Conservation (phyloP, 64 coral and sea anemone species). For the Actinia equina region DNA sequence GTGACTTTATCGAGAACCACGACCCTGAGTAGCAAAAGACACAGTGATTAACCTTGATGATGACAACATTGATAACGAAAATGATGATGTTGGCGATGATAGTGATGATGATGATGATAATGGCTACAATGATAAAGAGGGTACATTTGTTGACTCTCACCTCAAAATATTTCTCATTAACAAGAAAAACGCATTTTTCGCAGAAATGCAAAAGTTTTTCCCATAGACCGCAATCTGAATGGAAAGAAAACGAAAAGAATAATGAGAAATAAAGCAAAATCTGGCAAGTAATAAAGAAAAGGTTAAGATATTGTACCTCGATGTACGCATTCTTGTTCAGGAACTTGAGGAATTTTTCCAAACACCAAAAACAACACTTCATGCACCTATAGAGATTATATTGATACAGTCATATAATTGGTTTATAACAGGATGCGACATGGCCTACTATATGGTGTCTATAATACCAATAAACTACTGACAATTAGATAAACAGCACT, state of each 20-base stretch:
- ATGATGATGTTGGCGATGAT: too few relatives aligned
- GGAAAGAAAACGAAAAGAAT: not conserved
- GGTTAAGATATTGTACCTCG: slow-evolving; percentile 27
- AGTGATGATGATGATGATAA: too few relatives aligned
- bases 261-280: not conserved
- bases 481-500: slow-evolving; percentile 71
- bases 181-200: slow-evolving; percentile 87
- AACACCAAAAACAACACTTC: slow-evolving; percentile 99
- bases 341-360: slow-evolving; percentile 95
- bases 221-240: slow-evolving; percentile 73
- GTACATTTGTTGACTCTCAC: not conserved
- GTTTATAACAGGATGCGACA: not conserved
- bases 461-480: too few relatives aligned
- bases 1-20: slow-evolving; percentile 93
- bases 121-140: too few relatives aligned
- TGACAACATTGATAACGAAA: too few relatives aligned
- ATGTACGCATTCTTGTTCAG: slow-evolving; percentile 99
- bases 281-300: not conserved
- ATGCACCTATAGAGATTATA: slow-evolving; percentile 66
- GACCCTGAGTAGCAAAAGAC: slow-evolving; percentile 47
- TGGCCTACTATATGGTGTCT: too few relatives aligned
- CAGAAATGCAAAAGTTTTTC: slow-evolving; percentile 86
- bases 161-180: slow-evolving; percentile 78
- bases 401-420: not conserved
- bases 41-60: not conserved